Evolutionary conservation across 2,797 vertebrate species (phyloP), one percentile per base, ranked within the genome.

Genomic region (Hephaestus fuliginosus): DNA sequence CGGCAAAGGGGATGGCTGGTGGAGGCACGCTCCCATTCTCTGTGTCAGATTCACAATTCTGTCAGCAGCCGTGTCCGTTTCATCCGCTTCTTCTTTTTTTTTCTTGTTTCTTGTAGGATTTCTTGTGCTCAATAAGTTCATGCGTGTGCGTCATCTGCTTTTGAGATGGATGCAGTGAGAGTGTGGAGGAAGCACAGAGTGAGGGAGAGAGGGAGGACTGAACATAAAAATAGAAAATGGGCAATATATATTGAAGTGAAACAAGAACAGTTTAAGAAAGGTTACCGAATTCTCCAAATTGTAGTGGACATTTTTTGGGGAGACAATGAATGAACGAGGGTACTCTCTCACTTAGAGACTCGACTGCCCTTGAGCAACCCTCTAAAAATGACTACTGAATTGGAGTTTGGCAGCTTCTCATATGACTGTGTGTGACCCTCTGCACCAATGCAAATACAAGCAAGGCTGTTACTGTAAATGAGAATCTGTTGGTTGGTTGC

Each of bases 21-120:
- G 80, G 89, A 76, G 78, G 72, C 48, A 76, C 39, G 70, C 75
- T 78, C 67, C 78, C 58, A 70, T 76, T 85, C 88, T 86, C 85
- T 87, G 58, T 86, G 83, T 88, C 83, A 85, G 76, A 87, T 87
- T 93, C 90, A 83, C 87, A 84, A 81, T 89, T 85, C 92, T 93
- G 93, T 94, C 92, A 94, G 89, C 92, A 81, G 88, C 88, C 66
- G 58, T 89, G 91, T 90, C 88, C 61, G 77, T 88, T 87, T 90
- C 85, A 89, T 88, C 88, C 57, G 43, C 81, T 92, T 84, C 73
- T 80, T 85, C 82, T 85, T 81, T 79, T 73, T 39, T 73, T 25
- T 25, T 25, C 25, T 25, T 25, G 25, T 25, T 25, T 25, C 25
- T 25, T 25, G 25, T 90, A 17, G 28, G 73, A 92, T 93, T 91